phyloP scores from a whole-genome alignment of 1,140 invertebrate species.

The Trachymyrmex septentrionalis region DNA sequence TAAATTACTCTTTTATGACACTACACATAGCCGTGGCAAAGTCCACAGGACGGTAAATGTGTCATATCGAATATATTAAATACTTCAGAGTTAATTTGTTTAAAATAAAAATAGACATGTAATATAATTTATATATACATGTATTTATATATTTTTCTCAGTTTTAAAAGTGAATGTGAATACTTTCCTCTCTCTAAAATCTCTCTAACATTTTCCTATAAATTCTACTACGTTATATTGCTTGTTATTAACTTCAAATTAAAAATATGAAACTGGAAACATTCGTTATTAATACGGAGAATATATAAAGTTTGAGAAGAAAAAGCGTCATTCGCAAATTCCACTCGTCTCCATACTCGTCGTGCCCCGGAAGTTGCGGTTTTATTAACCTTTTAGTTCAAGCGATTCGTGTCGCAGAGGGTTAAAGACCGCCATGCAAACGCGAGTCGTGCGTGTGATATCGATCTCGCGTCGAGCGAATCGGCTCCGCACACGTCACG shows the following conservation, averaged over 20 bases:
- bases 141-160: background rate
- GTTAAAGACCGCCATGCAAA: slow-evolving; percentile 67
- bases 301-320: background rate
- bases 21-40: background rate
- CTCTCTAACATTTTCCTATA: background rate
- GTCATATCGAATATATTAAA: background rate
- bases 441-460: slow-evolving; percentile 65
- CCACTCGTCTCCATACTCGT: background rate
- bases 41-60: background rate
- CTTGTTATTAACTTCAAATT: background rate
- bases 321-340: background rate
- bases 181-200: background rate
- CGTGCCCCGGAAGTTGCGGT: background rate
- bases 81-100: background rate
- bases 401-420: slow-evolving; percentile 40
- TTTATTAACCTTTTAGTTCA: slow-evolving; percentile 41
- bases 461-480: slow-evolving; percentile 67
- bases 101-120: background rate
- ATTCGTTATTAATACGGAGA: background rate
- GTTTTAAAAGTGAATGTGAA: background rate
- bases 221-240: background rate
- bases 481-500: slow-evolving; percentile 65
- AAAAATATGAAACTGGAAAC: background rate
- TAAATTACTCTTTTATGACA: slow-evolving; percentile 31
- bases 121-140: background rate